Evolutionary conservation across 2,113 vertebrate genomes (phyloP).

Genomic region (Dipodomys spectabilis): DNA sequence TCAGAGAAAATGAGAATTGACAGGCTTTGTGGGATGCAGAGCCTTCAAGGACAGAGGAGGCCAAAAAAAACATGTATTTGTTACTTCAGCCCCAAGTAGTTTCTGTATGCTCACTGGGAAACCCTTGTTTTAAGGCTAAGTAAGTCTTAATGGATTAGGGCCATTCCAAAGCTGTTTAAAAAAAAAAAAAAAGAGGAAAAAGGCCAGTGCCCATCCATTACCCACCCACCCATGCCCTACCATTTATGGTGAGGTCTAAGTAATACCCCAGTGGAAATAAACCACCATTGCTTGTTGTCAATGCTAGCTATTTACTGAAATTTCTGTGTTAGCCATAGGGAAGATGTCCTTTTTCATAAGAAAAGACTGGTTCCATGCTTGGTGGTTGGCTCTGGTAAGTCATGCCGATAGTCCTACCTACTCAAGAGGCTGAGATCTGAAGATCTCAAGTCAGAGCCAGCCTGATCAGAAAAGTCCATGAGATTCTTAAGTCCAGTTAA

Average conservation of each 20-base stretch:
- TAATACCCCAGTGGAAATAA: background rate
- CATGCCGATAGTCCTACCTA: no score
- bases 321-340: background rate
- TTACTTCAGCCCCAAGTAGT: slow-evolving; percentile 34
- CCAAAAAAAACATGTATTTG: slow-evolving; percentile 35
- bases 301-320: background rate
- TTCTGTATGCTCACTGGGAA: slow-evolving; percentile 34
- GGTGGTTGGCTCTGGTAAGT: no score
- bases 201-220: accelerated
- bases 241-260: background rate
- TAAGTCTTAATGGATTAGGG: slow-evolving; percentile 47
- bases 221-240: no score
- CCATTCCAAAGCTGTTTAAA: background rate
- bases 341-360: background rate
- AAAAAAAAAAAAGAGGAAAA: background rate
- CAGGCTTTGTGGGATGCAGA: slow-evolving; percentile 18
- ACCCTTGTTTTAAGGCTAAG: slow-evolving; percentile 3
- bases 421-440: no score
- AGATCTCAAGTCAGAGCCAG: no score
- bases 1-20: slow-evolving; percentile 69
- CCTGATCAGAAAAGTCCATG: no score
- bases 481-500: no score
- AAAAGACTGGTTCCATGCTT: background rate
- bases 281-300: background rate
- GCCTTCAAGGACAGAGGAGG: slow-evolving; percentile 55